Evolutionary conservation across 2,797 vertebrate genomes (phyloP).

Genomic region (Hozukius guyotensis): DNA sequence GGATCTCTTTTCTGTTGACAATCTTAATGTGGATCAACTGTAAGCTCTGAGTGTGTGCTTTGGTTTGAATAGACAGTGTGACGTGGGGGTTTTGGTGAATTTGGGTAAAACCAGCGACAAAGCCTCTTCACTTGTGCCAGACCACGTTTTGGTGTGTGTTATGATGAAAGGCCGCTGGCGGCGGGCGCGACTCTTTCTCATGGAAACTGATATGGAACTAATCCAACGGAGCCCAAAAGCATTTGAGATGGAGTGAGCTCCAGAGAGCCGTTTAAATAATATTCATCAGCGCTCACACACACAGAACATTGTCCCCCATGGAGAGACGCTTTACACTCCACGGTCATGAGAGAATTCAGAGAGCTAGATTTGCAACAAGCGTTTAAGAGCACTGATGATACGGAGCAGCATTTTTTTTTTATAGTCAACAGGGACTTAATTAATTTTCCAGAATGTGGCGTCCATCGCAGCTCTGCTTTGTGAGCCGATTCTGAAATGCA

Average conservation of each 20-base stretch:
- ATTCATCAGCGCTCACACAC: slow-evolving; percentile 22
- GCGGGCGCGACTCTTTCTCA: slow-evolving; percentile 15
- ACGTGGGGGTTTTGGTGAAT: slow-evolving; percentile 40
- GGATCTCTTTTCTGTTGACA: slow-evolving; percentile 41
- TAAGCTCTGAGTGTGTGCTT: slow-evolving; percentile 48
- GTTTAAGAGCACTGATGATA: slow-evolving; percentile 50
- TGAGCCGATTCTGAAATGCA: slow-evolving; percentile 52
- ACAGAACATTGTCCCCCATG: slow-evolving; percentile 20
- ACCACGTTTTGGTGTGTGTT: slow-evolving; percentile 51
- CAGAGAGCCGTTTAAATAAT: slow-evolving; percentile 41
- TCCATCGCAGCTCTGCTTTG: slow-evolving; percentile 41
- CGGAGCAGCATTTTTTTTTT: slow-evolving; percentile 32
- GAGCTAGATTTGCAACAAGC: slow-evolving; percentile 33
- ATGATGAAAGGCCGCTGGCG: slow-evolving; percentile 9
- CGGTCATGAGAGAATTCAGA: slow-evolving; percentile 39
- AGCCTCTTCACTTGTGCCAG: slow-evolving; percentile 60
- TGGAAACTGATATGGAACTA: slow-evolving; percentile 59
- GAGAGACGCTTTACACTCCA: slow-evolving; percentile 43
- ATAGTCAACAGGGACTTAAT: slow-evolving; percentile 54
- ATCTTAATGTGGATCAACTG: slow-evolving; percentile 37
- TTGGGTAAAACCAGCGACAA: slow-evolving; percentile 53
- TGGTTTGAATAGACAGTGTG: slow-evolving; percentile 35
- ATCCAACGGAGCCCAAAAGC: slow-evolving; percentile 40
- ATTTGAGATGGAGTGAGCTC: slow-evolving; percentile 42
- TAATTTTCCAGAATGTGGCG: slow-evolving; percentile 48